Evolutionary conservation across 2,888 invertebrate genomes (phyloP).

Genomic region (Urechis unicinctus): DNA sequence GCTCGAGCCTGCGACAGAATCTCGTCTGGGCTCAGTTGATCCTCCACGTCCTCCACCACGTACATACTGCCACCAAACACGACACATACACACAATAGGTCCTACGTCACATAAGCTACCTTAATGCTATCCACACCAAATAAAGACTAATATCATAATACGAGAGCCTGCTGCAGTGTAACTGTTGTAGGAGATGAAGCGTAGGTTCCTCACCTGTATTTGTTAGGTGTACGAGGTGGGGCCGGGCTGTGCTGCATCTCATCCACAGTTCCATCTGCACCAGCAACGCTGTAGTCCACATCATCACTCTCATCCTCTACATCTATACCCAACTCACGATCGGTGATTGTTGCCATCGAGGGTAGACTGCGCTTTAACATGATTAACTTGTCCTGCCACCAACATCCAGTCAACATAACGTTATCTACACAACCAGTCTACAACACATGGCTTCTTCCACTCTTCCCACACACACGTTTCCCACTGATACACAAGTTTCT

Average conservation of each 20-base stretch:
- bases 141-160: background rate
- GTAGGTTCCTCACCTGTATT: too few species aligned
- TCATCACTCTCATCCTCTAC: constrained; percentile 26
- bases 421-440: too few species aligned
- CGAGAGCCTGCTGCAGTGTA: too few species aligned
- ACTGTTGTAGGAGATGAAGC: too few species aligned
- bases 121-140: background rate
- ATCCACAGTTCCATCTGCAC: background rate
- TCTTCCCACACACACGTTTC: too few species aligned
- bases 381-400: constrained; percentile 73
- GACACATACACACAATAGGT: background rate
- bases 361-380: constrained; percentile 62
- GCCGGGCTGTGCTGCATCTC: constrained; percentile 1
- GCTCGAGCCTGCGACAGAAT: constrained; percentile 67
- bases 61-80: background rate
- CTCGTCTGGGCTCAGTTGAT: constrained; percentile 59
- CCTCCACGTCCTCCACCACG: constrained; percentile 34
- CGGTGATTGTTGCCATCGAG: constrained; percentile 64
- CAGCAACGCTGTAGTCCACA: constrained; percentile 22
- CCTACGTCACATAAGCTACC: background rate
- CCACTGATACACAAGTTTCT: too few species aligned
- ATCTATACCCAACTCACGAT: constrained; percentile 73
- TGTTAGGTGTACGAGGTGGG: too few species aligned
- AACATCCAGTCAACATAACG: too few species aligned
- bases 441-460: too few species aligned